phyloP scores from a whole-genome alignment of 2,113 vertebrate genomes.

The Etheostoma spectabile region DNA sequence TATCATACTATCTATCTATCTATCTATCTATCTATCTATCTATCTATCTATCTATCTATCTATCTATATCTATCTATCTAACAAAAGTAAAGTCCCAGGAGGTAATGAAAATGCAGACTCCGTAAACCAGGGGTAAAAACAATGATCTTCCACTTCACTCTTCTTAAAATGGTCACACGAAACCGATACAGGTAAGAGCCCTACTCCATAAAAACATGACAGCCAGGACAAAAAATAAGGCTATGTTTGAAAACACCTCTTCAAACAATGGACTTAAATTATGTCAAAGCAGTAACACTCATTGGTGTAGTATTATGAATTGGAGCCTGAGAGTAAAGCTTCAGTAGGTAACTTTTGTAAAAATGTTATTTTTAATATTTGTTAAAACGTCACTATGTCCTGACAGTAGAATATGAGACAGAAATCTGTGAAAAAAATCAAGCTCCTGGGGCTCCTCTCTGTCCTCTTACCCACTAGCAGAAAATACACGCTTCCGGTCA shows the following conservation, averaged over 20 bases:
- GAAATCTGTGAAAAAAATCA: no score
- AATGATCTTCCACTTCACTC: not conserved
- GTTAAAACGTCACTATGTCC: no score
- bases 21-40: no score
- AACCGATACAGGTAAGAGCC: not conserved
- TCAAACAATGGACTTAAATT: not conserved
- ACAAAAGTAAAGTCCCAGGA: not conserved
- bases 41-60: no score
- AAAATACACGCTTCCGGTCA: no score
- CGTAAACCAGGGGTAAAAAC: not conserved
- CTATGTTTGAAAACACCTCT: not conserved
- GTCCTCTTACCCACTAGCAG: no score
- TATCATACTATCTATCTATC: no score
- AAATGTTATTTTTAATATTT: no score
- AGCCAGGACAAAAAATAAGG: not conserved
- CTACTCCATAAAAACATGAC: not conserved
- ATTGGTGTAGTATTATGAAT: not conserved
- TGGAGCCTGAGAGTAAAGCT: not conserved
- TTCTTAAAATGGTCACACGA: not conserved
- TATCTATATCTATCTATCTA: no score
- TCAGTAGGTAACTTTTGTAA: no score
- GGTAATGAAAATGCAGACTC: not conserved
- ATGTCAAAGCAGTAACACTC: not conserved
- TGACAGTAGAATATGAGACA: no score
- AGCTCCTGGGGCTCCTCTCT: no score